A percentile compares a stretch with the other conserved stretches of the same genome.
Conservation (phyloP, 2,888 invertebrate genomes). For the Aphrophora alni region DNA sequence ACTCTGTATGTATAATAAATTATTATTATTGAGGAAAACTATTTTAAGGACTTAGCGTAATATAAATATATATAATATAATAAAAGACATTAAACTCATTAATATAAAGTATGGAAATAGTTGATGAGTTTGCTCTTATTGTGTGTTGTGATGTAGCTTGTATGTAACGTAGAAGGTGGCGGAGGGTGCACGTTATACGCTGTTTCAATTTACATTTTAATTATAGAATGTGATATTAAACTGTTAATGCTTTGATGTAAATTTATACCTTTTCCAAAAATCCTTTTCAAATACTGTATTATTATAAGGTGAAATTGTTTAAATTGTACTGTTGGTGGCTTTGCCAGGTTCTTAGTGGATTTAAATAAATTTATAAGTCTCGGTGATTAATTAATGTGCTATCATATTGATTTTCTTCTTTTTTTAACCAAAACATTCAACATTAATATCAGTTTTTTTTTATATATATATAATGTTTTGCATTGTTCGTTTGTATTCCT, state of each 20-base stretch:
- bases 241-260: neutral
- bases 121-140: neutral
- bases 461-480: too few species aligned
- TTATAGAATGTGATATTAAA: neutral
- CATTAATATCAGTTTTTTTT: too few species aligned
- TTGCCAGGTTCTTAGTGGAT: too few species aligned
- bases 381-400: too few species aligned
- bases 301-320: too few species aligned
- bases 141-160: neutral
- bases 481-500: too few species aligned
- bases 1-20: neutral
- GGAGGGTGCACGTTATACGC: neutral
- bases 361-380: too few species aligned
- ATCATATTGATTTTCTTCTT: too few species aligned
- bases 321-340: too few species aligned
- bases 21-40: neutral
- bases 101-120: neutral
- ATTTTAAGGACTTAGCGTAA: neutral
- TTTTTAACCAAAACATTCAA: too few species aligned
- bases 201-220: neutral
- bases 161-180: neutral
- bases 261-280: neutral
- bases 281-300: too few species aligned
- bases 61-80: neutral
- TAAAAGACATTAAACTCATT: neutral